Conservation (phyloP, 92 coral and sea anemone species). For the Nematostella vectensis region DNA sequence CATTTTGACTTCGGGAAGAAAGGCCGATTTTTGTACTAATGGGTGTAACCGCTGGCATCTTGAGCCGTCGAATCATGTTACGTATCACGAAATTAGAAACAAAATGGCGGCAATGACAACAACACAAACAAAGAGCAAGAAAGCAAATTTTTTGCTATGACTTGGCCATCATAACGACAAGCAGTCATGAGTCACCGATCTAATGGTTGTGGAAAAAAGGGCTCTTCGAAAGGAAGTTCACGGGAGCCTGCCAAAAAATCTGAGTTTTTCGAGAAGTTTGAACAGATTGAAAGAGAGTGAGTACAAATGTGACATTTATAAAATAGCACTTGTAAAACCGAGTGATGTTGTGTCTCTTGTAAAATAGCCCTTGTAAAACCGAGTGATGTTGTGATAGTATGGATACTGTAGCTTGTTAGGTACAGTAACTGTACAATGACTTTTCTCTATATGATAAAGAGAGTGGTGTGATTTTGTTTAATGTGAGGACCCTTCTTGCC, state of each 20-base stretch:
- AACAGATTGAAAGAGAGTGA: conserved; percentile 76
- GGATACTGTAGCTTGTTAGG: too few relatives aligned
- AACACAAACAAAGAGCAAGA: background rate
- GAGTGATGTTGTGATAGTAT: too few relatives aligned
- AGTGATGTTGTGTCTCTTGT: too few relatives aligned
- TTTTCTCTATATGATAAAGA: too few relatives aligned
- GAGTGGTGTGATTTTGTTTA: too few relatives aligned
- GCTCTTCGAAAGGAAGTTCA: background rate
- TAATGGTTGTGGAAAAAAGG: background rate
- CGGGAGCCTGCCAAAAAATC: conserved; percentile 31
- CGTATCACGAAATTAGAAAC: conserved; percentile 32
- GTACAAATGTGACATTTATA: too few relatives aligned
- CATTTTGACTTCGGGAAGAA: conserved; percentile 34
- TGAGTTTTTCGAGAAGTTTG: conserved; percentile 71
- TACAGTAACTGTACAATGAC: too few relatives aligned
- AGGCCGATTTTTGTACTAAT: conserved; percentile 9
- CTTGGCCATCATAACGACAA: conserved; percentile 11
- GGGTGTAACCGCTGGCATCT: conserved; percentile 34
- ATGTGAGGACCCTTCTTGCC: too few relatives aligned
- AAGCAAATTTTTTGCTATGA: too few relatives aligned
- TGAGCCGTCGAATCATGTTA: background rate
- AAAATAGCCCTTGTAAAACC: too few relatives aligned
- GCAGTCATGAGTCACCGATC: background rate
- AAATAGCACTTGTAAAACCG: too few relatives aligned
- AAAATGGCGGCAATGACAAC: conserved; percentile 24